Percentiles rank a stretch among this genome's conserved stretches.
These are phyloP conservation scores for Amphimedon queenslandica DNA, from an alignment of 37 sponge, comb jelly and placozoan species.

Conservation along the genomic window DNA sequence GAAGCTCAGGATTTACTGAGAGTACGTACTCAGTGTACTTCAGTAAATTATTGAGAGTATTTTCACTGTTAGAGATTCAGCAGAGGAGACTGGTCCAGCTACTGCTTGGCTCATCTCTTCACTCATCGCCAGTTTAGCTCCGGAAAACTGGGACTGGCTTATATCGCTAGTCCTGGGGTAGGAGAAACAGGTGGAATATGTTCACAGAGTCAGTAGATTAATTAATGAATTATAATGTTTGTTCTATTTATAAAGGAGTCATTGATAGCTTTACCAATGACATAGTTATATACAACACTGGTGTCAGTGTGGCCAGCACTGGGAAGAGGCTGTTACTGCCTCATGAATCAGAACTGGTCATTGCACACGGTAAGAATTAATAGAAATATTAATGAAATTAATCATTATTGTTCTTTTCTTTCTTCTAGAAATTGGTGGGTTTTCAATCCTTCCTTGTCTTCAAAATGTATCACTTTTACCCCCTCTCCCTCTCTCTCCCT, in stretches of 20 bases:
- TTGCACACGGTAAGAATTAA: too few species aligned
- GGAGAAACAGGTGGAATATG: slow-evolving; percentile 61
- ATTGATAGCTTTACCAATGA: background rate
- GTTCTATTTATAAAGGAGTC: background rate
- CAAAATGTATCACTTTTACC: too few species aligned
- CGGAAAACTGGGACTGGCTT: slow-evolving; percentile 62
- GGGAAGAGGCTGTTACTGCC: slow-evolving; percentile 13
- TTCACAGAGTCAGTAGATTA: slow-evolving; percentile 47
- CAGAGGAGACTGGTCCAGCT: slow-evolving; percentile 25
- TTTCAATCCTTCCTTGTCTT: too few species aligned
- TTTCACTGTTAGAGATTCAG: too few species aligned
- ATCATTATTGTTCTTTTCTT: too few species aligned
- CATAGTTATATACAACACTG: slow-evolving; percentile 51
- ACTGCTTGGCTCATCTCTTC: slow-evolving; percentile 76
- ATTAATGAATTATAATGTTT: background rate
- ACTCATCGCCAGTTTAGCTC: slow-evolving; percentile 31
- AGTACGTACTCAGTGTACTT: too few species aligned
- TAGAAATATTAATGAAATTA: too few species aligned
- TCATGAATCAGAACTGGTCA: too few species aligned
- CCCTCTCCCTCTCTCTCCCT: too few species aligned
- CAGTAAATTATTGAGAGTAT: too few species aligned
- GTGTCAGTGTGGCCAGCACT: slow-evolving; percentile 21
- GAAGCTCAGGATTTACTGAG: background rate
- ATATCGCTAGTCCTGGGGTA: slow-evolving; percentile 49
- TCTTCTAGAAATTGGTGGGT: too few species aligned